A percentile compares a stretch with the other conserved stretches of the same genome.
These are phyloP conservation scores for Catotricha subobsoleta DNA, from an alignment of 2,888 invertebrate genomes.

Conservation along the genomic window DNA sequence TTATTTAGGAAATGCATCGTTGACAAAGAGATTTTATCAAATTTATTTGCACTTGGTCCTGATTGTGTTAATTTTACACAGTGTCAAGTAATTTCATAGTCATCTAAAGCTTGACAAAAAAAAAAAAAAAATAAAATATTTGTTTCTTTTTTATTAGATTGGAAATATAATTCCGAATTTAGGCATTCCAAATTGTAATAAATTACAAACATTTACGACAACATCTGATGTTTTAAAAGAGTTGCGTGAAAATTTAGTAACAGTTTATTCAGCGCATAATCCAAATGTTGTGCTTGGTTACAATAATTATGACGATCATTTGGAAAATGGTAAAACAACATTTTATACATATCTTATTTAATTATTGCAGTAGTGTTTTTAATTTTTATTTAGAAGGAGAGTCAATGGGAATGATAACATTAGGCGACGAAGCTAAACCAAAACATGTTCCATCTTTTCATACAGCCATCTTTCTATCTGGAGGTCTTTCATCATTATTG, in stretches of 20 bases:
- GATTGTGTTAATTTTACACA: constrained; percentile 25
- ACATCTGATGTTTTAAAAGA: constrained; percentile 29
- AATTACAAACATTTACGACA: constrained; percentile 18
- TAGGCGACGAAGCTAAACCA: constrained; percentile 19
- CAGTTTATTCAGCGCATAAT: constrained; percentile 43
- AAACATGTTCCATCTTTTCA: constrained; percentile 22
- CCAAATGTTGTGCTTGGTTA: constrained; percentile 33
- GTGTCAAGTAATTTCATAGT: constrained; percentile 18
- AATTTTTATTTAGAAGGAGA: constrained; percentile 12
- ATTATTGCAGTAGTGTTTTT: too few relatives aligned
- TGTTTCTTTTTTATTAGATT: constrained; percentile 10
- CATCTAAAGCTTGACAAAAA: background rate
- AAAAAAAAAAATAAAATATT: background rate
- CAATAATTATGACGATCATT: constrained; percentile 11
- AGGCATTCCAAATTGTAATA: constrained; percentile 20
- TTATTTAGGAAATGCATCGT: constrained; percentile 21
- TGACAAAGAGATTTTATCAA: constrained; percentile 18
- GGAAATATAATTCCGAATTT: constrained; percentile 26
- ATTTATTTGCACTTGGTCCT: constrained; percentile 27
- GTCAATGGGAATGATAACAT: constrained; percentile 21
- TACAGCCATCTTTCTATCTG: constrained; percentile 26
- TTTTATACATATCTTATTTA: too few relatives aligned
- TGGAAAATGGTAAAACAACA: too few relatives aligned
- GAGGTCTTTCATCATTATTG: constrained; percentile 45
- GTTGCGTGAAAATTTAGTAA: constrained; percentile 40